Percentiles rank a stretch among this genome's conserved stretches.
Evolutionary conservation across 2,113 vertebrate species (phyloP).

Genomic region (Nibea albiflora): DNA sequence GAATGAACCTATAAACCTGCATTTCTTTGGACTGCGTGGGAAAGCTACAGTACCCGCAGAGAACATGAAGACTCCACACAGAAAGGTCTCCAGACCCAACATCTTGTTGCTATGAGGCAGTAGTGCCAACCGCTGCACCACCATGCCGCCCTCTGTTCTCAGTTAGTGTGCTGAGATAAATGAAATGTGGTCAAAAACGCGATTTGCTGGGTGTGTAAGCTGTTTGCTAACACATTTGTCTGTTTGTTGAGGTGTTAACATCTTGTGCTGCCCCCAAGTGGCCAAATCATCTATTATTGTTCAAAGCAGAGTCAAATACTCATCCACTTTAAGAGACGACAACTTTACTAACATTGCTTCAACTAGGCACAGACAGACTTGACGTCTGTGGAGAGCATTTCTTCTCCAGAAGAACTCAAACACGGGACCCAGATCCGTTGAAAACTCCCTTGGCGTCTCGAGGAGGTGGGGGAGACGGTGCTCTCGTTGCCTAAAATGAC

Average conservation of each 20-base stretch:
- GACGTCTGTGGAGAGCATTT: constrained; percentile 32
- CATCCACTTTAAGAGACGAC: background rate
- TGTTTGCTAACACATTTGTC: background rate
- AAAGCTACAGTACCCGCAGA: too few relatives aligned
- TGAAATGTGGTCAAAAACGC: background rate
- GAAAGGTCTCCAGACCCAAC: too few relatives aligned
- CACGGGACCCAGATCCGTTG: constrained; percentile 68
- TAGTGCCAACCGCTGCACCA: too few relatives aligned
- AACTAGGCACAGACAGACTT: constrained; percentile 17
- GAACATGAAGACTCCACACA: too few relatives aligned
- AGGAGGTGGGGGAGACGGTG: constrained; percentile 60
- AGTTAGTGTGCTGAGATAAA: too few relatives aligned
- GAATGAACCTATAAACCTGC: too few relatives aligned
- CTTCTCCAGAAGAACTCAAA: constrained; percentile 35
- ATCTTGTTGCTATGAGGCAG: too few relatives aligned
- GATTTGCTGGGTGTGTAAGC: background rate
- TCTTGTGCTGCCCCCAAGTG: background rate
- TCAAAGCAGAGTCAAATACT: background rate
- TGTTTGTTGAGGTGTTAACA: background rate
- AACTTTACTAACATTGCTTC: constrained; percentile 8
- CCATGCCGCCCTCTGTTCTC: too few relatives aligned
- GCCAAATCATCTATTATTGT: background rate
- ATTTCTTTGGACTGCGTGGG: too few relatives aligned
- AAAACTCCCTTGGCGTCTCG: constrained; percentile 59
- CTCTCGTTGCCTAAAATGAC: constrained; percentile 72